These are phyloP conservation scores for Aplocera efformata DNA, from an alignment of 2,888 invertebrate genomes.

Conservation along the genomic window DNA sequence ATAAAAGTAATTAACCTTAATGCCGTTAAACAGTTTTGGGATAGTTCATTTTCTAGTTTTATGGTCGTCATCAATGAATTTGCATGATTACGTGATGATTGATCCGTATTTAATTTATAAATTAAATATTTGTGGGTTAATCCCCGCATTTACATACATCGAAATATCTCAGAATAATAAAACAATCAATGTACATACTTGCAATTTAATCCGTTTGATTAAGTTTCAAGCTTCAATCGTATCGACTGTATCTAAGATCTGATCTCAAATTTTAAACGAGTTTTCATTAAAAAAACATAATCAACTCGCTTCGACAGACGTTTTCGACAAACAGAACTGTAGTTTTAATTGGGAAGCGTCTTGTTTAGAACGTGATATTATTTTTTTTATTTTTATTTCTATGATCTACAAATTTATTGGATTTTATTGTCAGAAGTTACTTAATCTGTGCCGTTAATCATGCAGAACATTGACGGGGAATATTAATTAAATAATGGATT, in stretches of 20 bases:
- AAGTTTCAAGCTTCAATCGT: slow-evolving; percentile 4
- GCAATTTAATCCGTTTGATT: background rate
- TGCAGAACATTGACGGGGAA: too few species aligned
- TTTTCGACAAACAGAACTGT: slow-evolving; percentile 6
- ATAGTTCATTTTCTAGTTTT: slow-evolving; percentile 5
- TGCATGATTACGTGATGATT: background rate
- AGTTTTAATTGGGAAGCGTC: slow-evolving; percentile 9
- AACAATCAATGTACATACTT: too few species aligned
- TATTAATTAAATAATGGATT: too few species aligned
- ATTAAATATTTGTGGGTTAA: too few species aligned
- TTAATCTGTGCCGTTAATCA: too few species aligned
- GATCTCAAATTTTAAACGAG: slow-evolving; percentile 15
- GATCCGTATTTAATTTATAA: background rate
- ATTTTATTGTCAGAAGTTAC: too few species aligned
- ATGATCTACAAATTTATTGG: background rate
- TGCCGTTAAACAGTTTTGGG: slow-evolving; percentile 15
- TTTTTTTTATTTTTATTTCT: slow-evolving; percentile 4
- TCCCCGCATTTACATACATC: too few species aligned
- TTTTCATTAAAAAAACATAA: slow-evolving; percentile 10
- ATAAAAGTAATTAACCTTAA: slow-evolving; percentile 8
- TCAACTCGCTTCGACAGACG: slow-evolving; percentile 9
- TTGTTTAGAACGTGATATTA: slow-evolving; percentile 3
- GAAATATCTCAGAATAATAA: too few species aligned
- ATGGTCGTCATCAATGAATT: slow-evolving; percentile 3
- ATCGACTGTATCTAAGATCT: slow-evolving; percentile 9